Evolutionary conservation across 2,888 invertebrate species (phyloP).

Genomic region (Aphodius sticticus): DNA sequence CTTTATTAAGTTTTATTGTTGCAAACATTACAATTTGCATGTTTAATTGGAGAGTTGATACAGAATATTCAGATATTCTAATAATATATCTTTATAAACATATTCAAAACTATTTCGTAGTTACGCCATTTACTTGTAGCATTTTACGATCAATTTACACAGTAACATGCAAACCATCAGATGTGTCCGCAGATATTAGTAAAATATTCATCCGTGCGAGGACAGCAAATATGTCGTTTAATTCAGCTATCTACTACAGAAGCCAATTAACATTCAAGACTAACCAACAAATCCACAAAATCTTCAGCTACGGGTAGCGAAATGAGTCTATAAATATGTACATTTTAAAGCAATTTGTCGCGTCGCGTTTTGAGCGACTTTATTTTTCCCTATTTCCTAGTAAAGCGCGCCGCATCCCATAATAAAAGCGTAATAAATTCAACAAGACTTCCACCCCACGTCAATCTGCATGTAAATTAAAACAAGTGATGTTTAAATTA

Average conservation of each 20-base stretch:
- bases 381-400: background rate
- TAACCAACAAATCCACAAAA: background rate
- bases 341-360: slow-evolving; percentile 4
- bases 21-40: no score
- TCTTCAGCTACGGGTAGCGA: background rate
- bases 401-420: background rate
- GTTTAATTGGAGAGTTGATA: no score
- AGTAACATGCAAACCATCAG: background rate
- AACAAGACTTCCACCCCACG: background rate
- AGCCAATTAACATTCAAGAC: background rate
- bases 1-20: no score
- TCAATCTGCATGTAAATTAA: background rate
- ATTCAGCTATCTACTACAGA: background rate
- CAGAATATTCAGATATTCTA: no score
- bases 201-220: background rate
- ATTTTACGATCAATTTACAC: no score
- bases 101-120: no score
- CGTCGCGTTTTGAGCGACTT: background rate
- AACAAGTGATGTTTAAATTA: background rate
- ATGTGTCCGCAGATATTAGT: background rate
- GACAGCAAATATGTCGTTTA: background rate
- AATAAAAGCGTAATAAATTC: background rate
- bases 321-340: slow-evolving; percentile 4
- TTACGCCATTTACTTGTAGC: no score
- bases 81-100: no score